Conservation (phyloP, 2,113 vertebrate genomes). For the Globicephala melas region DNA sequence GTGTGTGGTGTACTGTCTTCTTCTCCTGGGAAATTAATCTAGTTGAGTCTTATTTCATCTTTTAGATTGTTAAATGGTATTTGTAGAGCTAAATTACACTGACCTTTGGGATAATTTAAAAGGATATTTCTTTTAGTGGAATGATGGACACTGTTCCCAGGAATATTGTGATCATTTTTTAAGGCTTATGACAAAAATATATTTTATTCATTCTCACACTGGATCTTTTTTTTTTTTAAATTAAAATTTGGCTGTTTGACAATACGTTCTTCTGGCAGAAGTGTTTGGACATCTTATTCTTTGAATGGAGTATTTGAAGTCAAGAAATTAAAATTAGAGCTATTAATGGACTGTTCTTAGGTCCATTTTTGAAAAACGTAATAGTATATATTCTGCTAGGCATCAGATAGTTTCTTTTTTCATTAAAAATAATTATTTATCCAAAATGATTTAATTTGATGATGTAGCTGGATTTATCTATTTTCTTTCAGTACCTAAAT, state of each 20-base stretch:
- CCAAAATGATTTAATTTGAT: neutral
- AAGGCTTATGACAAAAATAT: neutral
- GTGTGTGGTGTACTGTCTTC: neutral
- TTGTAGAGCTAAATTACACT: conserved; percentile 29
- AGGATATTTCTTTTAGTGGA: conserved; percentile 23
- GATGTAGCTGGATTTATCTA: neutral
- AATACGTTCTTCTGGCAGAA: neutral
- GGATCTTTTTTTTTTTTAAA: neutral
- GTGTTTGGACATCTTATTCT: conserved; percentile 1
- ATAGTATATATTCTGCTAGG: neutral
- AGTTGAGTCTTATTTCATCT: neutral
- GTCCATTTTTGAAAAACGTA: neutral
- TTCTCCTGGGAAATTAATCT: conserved; percentile 8
- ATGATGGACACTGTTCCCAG: neutral
- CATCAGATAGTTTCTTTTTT: neutral
- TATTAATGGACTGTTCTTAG: conserved; percentile 19
- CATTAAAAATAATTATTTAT: neutral
- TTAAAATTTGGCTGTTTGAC: conserved; percentile 8
- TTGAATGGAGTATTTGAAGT: conserved; percentile 37
- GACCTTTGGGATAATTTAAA: conserved; percentile 34
- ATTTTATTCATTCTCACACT: neutral
- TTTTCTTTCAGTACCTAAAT: conserved; percentile 27
- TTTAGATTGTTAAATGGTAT: neutral
- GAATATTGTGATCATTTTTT: neutral
- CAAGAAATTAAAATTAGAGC: conserved; percentile 36